Percentiles rank a stretch among this genome's conserved stretches.
Evolutionary conservation across 2,113 vertebrate genomes (phyloP).

Genomic region (Brevimyrus niger): DNA sequence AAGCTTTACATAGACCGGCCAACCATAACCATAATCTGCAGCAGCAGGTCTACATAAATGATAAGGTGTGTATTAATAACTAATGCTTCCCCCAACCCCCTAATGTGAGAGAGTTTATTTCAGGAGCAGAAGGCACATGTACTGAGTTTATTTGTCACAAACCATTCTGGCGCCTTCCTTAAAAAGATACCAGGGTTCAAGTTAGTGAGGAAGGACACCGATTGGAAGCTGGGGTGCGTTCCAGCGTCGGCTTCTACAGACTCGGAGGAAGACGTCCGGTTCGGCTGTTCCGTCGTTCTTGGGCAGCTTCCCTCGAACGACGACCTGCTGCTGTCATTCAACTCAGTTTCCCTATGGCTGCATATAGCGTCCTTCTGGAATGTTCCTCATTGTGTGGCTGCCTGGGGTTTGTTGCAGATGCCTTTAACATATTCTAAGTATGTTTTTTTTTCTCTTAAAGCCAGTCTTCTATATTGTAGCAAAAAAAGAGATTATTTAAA

Average conservation of each 20-base stretch:
- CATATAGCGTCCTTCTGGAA: background rate
- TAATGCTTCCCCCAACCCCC: background rate
- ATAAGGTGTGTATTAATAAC: slow-evolving; percentile 10
- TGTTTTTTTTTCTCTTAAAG: background rate
- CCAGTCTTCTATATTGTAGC: background rate
- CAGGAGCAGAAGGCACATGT: background rate
- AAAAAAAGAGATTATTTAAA: background rate
- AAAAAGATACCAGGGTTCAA: background rate
- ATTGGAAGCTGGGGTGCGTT: background rate
- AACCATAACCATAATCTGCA: background rate
- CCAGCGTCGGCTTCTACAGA: background rate
- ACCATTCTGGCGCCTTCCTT: background rate
- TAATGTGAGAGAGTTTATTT: background rate
- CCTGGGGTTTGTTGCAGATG: background rate
- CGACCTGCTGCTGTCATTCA: background rate
- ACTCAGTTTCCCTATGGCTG: too few relatives aligned
- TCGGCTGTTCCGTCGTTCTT: background rate
- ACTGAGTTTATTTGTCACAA: background rate
- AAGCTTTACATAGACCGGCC: background rate
- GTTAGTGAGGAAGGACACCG: background rate
- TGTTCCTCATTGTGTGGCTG: background rate
- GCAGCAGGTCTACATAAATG: background rate
- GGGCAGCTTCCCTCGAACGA: background rate
- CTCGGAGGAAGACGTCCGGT: background rate
- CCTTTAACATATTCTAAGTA: background rate